Base-by-base conservation (phyloP, 2,888 invertebrate genomes). In the Apoderus coryli region DNA sequence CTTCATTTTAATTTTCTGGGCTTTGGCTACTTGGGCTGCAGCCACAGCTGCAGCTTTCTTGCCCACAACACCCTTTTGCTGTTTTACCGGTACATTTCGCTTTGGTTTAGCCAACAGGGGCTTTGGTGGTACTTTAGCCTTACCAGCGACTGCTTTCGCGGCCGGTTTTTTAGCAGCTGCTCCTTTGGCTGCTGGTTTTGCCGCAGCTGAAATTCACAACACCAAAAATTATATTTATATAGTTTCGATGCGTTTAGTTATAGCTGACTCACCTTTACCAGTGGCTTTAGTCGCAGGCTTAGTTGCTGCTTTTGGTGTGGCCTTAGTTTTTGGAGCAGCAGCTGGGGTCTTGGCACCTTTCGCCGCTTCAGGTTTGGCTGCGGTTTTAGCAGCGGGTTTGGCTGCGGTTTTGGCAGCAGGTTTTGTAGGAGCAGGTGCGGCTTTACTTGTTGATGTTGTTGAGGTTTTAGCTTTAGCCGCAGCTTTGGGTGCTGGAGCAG, bases 1-100 rank as follows among this genome's bases (percentile, higher is more conserved):
- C 76, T 86, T 88, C 47, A 76, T 79, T 58, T 84, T 86, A 10
- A 79, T 74, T 57, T 80, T 84, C 42, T 82, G 70, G 33, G 90
- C 90, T 53, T 82, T 85, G 29, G 72, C 65, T 38, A 82, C 68
- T 29, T 67, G 60, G 41, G 66, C 61, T 5, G 39, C 25, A 24
- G 42, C 35, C 13, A 42, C 38, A 12, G 39, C 39, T n/a, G 40
- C 31, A 28, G 68, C 59, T 22, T 59, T 54, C 35, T 57, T 53
- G 41, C 64, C 68, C 30, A 65, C 63, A 33, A 60, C 63, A 28
- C 64, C 67, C 51, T 68, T 70, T 42, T 65, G 63, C 29, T 54
- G 54, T 44, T 66, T 67, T 15, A 63, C 60, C 2, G 63, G 59
- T 9, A 63, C 65, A 56, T 61, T 62, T 36, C 61, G 62, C 46